Percentiles rank a stretch among this genome's conserved stretches.
These are phyloP conservation scores for Telenomus remus DNA, from an alignment of 1,140 invertebrate genomes.

Conservation along the genomic window DNA sequence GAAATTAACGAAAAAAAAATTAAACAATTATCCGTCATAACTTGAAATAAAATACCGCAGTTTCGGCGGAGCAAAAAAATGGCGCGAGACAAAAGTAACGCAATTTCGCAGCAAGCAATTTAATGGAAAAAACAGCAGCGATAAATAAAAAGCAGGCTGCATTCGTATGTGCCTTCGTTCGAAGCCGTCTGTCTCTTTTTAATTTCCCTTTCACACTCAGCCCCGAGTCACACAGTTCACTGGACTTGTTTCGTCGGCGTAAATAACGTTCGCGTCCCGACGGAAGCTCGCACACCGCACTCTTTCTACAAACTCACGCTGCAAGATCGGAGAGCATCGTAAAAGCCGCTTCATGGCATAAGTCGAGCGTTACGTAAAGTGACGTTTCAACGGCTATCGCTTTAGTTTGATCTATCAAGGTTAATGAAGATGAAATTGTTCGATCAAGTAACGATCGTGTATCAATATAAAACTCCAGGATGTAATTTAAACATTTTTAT, in stretches of 20 bases:
- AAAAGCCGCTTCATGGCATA: conserved; percentile 52
- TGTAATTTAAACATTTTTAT: no score
- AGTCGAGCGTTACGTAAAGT: conserved; percentile 56
- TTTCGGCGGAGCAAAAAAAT: conserved; percentile 32
- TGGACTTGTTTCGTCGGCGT: conserved; percentile 62
- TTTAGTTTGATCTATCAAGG: conserved; percentile 46
- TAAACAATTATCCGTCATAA: conserved; percentile 49
- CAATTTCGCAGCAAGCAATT: conserved; percentile 45
- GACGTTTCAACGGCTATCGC: conserved; percentile 46
- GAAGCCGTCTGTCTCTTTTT: conserved; percentile 52
- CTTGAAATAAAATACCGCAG: conserved; percentile 37
- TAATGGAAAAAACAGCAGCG: conserved; percentile 52
- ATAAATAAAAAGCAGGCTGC: conserved; percentile 65
- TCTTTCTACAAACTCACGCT: conserved; percentile 55
- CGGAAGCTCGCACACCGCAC: conserved; percentile 52
- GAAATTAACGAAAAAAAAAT: conserved; percentile 21
- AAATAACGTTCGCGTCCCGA: conserved; percentile 60
- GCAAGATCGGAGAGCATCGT: conserved; percentile 42
- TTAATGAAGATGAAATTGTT: conserved; percentile 10
- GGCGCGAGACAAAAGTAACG: conserved; percentile 21
- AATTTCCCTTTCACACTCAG: conserved; percentile 31
- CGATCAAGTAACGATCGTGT: no score
- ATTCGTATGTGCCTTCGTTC: conserved; percentile 45
- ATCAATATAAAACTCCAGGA: no score
- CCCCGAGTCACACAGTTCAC: conserved; percentile 40